Percentiles rank a stretch among this genome's conserved stretches.
These are phyloP conservation scores for Magallana ariakensis DNA, from an alignment of 1,140 invertebrate genomes.

Conservation along the genomic window DNA sequence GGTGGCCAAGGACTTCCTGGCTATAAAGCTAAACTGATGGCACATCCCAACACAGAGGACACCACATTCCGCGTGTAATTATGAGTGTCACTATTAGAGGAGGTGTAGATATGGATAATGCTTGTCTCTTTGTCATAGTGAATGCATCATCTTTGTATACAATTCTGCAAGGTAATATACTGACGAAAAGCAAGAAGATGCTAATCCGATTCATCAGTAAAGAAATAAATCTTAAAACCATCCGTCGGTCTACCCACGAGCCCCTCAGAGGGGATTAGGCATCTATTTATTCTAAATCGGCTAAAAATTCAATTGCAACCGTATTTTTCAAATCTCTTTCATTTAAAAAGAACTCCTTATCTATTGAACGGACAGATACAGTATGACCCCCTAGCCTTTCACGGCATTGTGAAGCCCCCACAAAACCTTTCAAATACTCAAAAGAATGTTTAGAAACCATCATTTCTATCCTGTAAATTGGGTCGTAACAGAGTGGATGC, in stretches of 20 bases:
- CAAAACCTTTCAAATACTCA: background rate
- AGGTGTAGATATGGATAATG: background rate
- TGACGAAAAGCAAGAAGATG: conserved; percentile 3
- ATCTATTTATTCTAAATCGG: conserved; percentile 25
- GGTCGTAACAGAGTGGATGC: background rate
- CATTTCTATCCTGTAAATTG: conserved; percentile 20
- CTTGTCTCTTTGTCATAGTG: background rate
- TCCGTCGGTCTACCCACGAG: background rate
- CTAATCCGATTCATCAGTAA: conserved; percentile 8
- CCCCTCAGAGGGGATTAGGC: conserved; percentile 1
- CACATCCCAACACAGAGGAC: too few species aligned
- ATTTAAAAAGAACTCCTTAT: conserved; percentile 7
- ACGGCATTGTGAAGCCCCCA: background rate
- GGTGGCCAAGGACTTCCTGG: too few species aligned
- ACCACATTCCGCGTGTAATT: too few species aligned
- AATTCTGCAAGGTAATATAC: background rate
- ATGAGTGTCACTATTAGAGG: background rate
- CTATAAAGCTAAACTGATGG: too few species aligned
- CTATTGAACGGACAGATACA: background rate
- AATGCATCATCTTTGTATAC: background rate
- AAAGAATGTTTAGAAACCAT: conserved; percentile 17
- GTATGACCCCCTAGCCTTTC: background rate
- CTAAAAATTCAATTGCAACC: conserved; percentile 27
- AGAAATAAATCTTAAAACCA: background rate
- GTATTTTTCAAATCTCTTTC: conserved; percentile 17